Evolutionary conservation across 2,113 vertebrate genomes (phyloP), one percentile per base, ranked within the genome.

Genomic region (Tychaedon coryphoeus): DNA sequence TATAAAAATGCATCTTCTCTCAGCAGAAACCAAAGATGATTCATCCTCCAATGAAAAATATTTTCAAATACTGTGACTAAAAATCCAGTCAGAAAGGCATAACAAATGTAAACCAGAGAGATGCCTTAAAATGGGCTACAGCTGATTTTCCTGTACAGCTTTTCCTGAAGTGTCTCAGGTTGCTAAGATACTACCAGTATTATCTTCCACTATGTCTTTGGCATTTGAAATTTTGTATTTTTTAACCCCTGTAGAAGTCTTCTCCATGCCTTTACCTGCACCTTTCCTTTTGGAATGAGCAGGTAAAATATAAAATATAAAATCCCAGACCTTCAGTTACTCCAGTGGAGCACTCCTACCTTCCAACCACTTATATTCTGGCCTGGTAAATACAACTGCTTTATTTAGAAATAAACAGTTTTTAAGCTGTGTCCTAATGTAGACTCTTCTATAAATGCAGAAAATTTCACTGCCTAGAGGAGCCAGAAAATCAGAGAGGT

Each of bases 181-280:
- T 97, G 92, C 96, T 95, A 95, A 86, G 92, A 89, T 90, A 97
- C 94, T 50, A 29, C 65, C 77, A 85, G 38, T 20, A 58, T 33
- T 62, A 54, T 71, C 74, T 93, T 91, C 58, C 78, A 45, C 77
- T 83, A 0, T 56, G 36, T 24, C 47, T 92, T 47, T 70, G 65
- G 31, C 50, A 53, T 76, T 64, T 74, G 50, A 77, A 74, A 87
- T 76, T 57, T 79, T 73, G 22, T 47, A 25, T 74, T 80, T 28
- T 40, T 70, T 70, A 58, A 18, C 8, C 22, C 14, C 22, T 62
- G 25, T 47, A 33, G 12, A 42, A 67, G 31, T 38, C 16, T 70
- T 19, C 40, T 64, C 26, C 28, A 20, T 34, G 62, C 33, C 4
- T 73, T 65, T 50, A 31, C 22, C 40, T 48, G 26, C 24, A 47